These are phyloP conservation scores for Anthrax anthrax DNA, from an alignment of 2,888 invertebrate genomes.

Conservation along the genomic window DNA sequence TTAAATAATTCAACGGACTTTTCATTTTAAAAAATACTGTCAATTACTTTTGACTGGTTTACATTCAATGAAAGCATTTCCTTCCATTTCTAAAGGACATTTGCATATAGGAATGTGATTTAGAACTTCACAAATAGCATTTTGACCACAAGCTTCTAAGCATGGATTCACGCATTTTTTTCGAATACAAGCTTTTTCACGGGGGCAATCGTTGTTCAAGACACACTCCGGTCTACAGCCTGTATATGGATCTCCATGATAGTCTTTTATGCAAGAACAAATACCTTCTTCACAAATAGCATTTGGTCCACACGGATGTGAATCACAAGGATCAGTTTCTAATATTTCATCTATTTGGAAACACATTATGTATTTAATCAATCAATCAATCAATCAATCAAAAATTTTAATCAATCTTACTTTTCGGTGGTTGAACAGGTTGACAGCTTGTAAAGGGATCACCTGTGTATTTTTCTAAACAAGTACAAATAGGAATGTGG, in stretches of 20 bases:
- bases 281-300: conserved; percentile 50
- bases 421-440: conserved; percentile 16
- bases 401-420: too few relatives aligned
- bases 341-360: conserved; percentile 16
- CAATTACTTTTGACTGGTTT: conserved; percentile 39
- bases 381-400: too few relatives aligned
- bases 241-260: conserved; percentile 53
- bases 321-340: conserved; percentile 45
- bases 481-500: conserved; percentile 55
- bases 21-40: too few relatives aligned
- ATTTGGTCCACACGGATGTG: conserved; percentile 59
- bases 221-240: conserved; percentile 58
- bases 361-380: not conserved
- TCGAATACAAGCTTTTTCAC: conserved; percentile 52
- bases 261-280: conserved; percentile 51
- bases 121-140: conserved; percentile 54
- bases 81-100: conserved; percentile 45
- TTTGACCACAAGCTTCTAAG: conserved; percentile 53
- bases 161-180: conserved; percentile 61
- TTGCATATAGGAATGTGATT: conserved; percentile 59
- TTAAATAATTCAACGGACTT: too few relatives aligned
- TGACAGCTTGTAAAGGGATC: conserved; percentile 47
- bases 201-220: conserved; percentile 50
- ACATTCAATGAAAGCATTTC: conserved; percentile 55
- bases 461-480: conserved; percentile 44